Percentiles rank a stretch among this genome's conserved stretches.
Conservation (phyloP, 2,113 vertebrate species). For the Mungos mungo region DNA sequence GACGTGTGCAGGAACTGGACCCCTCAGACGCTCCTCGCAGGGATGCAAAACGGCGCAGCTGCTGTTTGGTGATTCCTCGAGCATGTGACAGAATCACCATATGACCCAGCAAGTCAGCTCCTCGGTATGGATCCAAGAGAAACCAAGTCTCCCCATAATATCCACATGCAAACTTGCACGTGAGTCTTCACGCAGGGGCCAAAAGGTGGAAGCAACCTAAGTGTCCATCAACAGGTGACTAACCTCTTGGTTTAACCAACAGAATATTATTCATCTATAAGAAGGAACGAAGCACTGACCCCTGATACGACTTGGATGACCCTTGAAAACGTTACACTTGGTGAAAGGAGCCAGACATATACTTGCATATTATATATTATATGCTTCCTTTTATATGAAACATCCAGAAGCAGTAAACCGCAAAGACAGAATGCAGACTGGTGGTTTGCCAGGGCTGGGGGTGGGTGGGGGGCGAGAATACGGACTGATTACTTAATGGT, state of each 20-base stretch:
- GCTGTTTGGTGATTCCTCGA: neutral
- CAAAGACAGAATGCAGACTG: too few species aligned
- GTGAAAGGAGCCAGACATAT: neutral
- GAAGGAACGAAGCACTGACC: neutral
- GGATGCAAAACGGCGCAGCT: too few species aligned
- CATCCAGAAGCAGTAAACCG: too few species aligned
- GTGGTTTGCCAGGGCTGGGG: too few species aligned
- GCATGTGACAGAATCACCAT: neutral
- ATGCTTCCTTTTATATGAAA: too few species aligned
- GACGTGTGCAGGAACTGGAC: neutral
- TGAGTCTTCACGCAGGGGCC: neutral
- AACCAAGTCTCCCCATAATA: neutral
- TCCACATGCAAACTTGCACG: neutral
- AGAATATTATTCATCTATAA: neutral
- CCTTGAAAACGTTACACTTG: neutral
- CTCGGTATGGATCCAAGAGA: neutral
- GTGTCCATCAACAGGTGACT: neutral
- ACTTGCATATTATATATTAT: too few species aligned
- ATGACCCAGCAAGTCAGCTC: neutral
- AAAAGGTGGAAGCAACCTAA: neutral
- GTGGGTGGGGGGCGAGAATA: too few species aligned
- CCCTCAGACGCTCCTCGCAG: too few species aligned
- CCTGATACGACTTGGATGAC: accelerated
- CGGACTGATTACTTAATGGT: too few species aligned
- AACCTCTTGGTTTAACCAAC: neutral